Evolutionary conservation across 2,113 vertebrate genomes (phyloP), one percentile per base, ranked within the genome.

Genomic region (Gymnogyps californianus): DNA sequence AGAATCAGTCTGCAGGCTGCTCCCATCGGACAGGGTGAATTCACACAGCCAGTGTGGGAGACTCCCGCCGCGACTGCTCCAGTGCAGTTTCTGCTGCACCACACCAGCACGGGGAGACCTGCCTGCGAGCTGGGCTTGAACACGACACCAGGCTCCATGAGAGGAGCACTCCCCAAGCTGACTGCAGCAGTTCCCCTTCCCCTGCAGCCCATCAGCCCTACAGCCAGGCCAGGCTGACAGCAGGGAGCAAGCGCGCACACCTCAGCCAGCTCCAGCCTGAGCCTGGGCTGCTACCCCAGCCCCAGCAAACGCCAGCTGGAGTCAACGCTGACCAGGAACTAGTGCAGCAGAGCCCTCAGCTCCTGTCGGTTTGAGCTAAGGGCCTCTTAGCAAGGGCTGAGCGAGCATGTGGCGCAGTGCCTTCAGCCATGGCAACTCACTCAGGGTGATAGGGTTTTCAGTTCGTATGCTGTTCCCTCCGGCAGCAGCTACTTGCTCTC

Each of bases 391-490:
- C 74, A 64, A 29, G 65, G 66, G n/a, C 38, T 58, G 25, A 81
- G 44, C 3, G 7, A 54, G 28, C 54, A 75, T 2, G 0, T 21
- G 28, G 51, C 40, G 49, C 71, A 69, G 25, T 24, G 42, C 34
- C 64, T 72, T 61, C 77, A 78, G 54, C 32, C 52, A 62, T 3
- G 0, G 36, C 70, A 57, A 58, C 24, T 78, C 77, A 74, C 29
- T 7, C 71, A 66, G 42, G 14, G 22, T 31, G 54, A 17, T 1
- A 55, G 65, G 18, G 42, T 47, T 58, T 58, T 49, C n/a, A 62
- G 52, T 61, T 91, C 0, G 0, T 17, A 71, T 0, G 1, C 31
- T 67, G 47, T 25, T 86, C 36, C 5, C 47, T 64, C 55, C 2
- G 1, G 38, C 34, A 82, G 44, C 22, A 93, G 51, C 49, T 54